Evolutionary conservation across 1,140 invertebrate species (phyloP).

Genomic region (Prorops nasuta): DNA sequence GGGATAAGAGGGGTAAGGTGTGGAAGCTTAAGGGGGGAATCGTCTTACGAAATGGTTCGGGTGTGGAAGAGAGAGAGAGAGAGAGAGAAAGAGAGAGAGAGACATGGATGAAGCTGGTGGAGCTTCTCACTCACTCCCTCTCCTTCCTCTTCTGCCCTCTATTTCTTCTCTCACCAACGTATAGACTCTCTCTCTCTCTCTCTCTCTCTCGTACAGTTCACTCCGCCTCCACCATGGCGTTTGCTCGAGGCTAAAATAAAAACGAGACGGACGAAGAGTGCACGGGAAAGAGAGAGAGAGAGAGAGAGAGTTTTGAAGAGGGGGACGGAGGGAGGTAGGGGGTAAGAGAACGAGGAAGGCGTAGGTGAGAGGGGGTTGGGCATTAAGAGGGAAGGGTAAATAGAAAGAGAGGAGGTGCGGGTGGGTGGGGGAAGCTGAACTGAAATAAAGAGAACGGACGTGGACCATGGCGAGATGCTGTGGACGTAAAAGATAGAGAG

Average conservation of each 20-base stretch:
- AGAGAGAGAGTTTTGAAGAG: background rate
- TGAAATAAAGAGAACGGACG: too few species aligned
- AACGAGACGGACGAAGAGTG: constrained; percentile 18
- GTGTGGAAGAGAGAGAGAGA: too few species aligned
- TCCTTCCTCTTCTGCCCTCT: constrained; percentile 1
- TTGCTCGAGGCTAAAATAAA: constrained; percentile 41
- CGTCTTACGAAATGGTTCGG: constrained; percentile 44
- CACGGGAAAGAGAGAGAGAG: background rate
- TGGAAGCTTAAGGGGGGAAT: constrained; percentile 25
- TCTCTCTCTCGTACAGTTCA: constrained; percentile 1
- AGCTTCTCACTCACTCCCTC: constrained; percentile 9
- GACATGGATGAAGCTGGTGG: constrained; percentile 17
- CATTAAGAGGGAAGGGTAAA: background rate
- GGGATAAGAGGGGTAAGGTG: constrained; percentile 9
- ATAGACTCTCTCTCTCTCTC: constrained; percentile 10
- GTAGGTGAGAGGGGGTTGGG: background rate
- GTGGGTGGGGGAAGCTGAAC: background rate
- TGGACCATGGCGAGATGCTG: background rate
- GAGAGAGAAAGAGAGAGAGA: constrained; percentile 9
- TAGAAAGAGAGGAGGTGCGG: background rate
- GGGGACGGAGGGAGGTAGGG: background rate
- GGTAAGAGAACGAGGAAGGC: background rate
- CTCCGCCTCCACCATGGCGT: constrained; percentile 5
- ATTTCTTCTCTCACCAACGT: constrained; percentile 7
- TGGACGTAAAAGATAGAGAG: constrained; percentile 1